A percentile compares a stretch with the other conserved stretches of the same genome.
Conservation (phyloP, 2,888 invertebrate species). For the Anoplius nigerrimus region DNA sequence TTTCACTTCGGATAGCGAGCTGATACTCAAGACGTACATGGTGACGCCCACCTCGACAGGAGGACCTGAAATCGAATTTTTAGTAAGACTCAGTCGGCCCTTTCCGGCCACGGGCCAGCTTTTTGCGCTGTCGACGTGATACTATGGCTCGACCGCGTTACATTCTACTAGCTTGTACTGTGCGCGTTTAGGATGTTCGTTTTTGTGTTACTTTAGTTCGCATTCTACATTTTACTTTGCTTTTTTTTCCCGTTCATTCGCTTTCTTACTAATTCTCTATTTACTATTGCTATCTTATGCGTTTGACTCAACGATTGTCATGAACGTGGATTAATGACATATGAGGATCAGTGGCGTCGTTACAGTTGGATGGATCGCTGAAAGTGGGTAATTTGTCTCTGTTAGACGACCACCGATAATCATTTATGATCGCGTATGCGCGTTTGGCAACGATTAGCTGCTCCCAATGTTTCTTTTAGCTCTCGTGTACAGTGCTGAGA, state of each 20-base stretch:
- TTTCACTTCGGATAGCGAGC: conserved; percentile 89
- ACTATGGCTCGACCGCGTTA: conserved; percentile 48
- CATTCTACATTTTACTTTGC: conserved; percentile 24
- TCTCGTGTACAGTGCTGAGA: conserved; percentile 33
- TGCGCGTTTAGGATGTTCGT: conserved; percentile 10
- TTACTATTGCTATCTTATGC: too few species aligned
- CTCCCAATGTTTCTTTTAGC: neutral
- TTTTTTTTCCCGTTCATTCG: conserved; percentile 28
- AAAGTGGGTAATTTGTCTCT: conserved; percentile 57
- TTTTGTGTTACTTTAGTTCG: conserved; percentile 19
- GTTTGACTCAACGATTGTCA: conserved; percentile 13
- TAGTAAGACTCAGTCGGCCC: conserved; percentile 73
- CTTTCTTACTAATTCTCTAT: too few species aligned
- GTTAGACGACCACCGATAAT: conserved; percentile 44
- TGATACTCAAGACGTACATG: conserved; percentile 89
- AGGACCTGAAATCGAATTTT: conserved; percentile 80
- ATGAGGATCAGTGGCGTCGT: conserved; percentile 21
- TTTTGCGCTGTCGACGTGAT: conserved; percentile 45
- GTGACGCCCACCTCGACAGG: conserved; percentile 88
- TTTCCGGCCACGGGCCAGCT: conserved; percentile 51
- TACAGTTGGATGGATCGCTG: conserved; percentile 57
- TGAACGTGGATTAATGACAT: conserved; percentile 40
- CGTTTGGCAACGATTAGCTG: neutral
- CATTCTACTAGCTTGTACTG: conserved; percentile 18
- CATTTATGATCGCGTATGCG: too few species aligned